Percentiles rank a stretch among this genome's conserved stretches.
These are phyloP conservation scores for Leucopsar rothschildi DNA, from an alignment of 2,113 vertebrate species.

Conservation along the genomic window DNA sequence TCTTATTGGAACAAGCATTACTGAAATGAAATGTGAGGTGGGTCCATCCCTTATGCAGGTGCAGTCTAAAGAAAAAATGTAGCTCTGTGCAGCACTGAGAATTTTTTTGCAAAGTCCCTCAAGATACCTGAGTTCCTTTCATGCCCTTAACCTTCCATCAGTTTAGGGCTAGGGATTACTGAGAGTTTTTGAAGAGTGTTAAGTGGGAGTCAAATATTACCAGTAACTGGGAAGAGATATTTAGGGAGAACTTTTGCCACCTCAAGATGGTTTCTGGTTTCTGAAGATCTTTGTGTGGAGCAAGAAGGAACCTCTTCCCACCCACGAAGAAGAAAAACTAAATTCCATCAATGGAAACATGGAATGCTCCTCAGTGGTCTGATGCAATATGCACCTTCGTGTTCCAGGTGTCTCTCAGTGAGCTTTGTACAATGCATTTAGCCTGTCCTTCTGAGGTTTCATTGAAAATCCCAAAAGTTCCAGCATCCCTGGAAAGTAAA, in stretches of 20 bases:
- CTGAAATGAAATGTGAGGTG: background rate
- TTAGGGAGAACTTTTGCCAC: background rate
- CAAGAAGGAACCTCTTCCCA: background rate
- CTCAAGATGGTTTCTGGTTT: background rate
- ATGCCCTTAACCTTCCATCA: background rate
- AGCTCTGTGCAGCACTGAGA: background rate
- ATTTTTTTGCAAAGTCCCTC: background rate
- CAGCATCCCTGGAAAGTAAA: background rate
- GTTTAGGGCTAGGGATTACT: background rate
- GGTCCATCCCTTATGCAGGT: background rate
- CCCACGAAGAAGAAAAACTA: background rate
- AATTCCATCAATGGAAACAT: background rate
- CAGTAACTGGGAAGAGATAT: background rate
- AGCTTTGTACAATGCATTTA: background rate
- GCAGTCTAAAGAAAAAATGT: background rate
- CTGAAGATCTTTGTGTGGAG: background rate
- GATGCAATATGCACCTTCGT: background rate
- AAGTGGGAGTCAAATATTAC: background rate
- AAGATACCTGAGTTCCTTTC: background rate
- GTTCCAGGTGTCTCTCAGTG: background rate
- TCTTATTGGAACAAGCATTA: background rate
- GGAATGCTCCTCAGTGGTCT: background rate
- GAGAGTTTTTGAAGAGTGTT: background rate
- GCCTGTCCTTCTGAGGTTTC: background rate
- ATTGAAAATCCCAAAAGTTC: background rate